Percentiles rank a stretch among this genome's conserved stretches.
phyloP scores from a whole-genome alignment of 2,888 invertebrate genomes.

The Flexamia atlantica region DNA sequence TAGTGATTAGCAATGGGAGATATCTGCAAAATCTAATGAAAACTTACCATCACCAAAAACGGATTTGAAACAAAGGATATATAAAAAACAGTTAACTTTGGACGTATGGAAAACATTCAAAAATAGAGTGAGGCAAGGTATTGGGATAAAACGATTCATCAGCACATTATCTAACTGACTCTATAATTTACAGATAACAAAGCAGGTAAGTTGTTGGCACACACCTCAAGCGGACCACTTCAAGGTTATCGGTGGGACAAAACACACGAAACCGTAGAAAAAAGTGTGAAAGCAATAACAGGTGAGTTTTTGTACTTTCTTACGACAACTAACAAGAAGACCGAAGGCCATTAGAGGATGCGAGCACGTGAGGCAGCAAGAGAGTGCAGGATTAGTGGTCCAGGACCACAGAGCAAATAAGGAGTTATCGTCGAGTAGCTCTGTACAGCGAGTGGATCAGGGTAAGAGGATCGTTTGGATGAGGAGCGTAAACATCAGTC shows the following conservation, averaged over 20 bases:
- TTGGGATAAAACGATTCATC: no score
- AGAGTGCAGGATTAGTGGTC: background rate
- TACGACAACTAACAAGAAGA: slow-evolving; percentile 9
- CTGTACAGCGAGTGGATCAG: slow-evolving; percentile 4
- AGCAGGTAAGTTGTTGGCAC: no score
- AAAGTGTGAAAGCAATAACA: slow-evolving; percentile 43
- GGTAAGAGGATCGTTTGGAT: slow-evolving; percentile 45
- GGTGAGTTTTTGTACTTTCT: slow-evolving; percentile 1
- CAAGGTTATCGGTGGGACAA: background rate
- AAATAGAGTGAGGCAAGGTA: no score
- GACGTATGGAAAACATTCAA: no score
- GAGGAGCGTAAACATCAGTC: background rate
- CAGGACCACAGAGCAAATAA: background rate
- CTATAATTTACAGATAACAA: no score
- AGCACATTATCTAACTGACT: no score
- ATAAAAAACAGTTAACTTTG: no score
- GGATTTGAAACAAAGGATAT: no score
- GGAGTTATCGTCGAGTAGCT: slow-evolving; percentile 1
- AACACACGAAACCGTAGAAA: background rate
- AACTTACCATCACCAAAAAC: no score
- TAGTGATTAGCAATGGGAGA: no score
- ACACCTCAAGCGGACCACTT: background rate
- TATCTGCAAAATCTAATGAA: no score
- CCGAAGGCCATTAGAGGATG: slow-evolving; percentile 7
- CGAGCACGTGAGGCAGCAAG: background rate